These are phyloP conservation scores for Nipponacmea schrenckii DNA, from an alignment of 2,888 invertebrate genomes.

Conservation along the genomic window DNA sequence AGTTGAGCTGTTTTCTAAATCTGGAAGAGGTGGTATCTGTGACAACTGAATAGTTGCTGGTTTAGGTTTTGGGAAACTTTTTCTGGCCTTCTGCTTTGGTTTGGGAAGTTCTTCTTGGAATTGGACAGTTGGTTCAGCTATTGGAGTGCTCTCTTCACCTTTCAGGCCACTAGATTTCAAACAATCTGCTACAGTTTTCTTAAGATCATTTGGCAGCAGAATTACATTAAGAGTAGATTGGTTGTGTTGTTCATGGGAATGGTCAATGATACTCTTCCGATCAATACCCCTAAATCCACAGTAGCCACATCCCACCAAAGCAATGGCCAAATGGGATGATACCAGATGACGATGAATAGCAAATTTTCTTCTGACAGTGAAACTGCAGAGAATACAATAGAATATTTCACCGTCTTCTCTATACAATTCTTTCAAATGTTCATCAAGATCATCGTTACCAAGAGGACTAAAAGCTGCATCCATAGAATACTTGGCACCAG, in stretches of 20 bases:
- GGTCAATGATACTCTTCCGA: constrained; percentile 37
- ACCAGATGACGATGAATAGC: constrained; percentile 38
- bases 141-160: not conserved
- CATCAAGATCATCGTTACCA: constrained; percentile 34
- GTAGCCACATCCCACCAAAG: constrained; percentile 33
- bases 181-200: not conserved
- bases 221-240: constrained; percentile 22
- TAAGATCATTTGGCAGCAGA: not conserved
- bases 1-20: not conserved
- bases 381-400: constrained; percentile 32
- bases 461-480: constrained; percentile 3
- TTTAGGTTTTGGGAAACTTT: not conserved
- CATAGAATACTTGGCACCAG: not conserved
- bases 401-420: constrained; percentile 20
- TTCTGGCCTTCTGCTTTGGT: not conserved
- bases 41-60: not conserved
- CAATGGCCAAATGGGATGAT: constrained; percentile 26
- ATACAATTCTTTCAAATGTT: constrained; percentile 34
- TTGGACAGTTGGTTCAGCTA: not conserved
- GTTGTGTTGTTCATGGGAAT: constrained; percentile 36
- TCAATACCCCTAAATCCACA: constrained; percentile 38
- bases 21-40: not conserved
- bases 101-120: not conserved
- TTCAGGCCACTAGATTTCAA: not conserved
- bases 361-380: constrained; percentile 36